Percentiles rank a stretch among this genome's conserved stretches.
These are phyloP conservation scores for Lutraria rhynchaena DNA, from an alignment of 1,140 invertebrate species.

Conservation along the genomic window DNA sequence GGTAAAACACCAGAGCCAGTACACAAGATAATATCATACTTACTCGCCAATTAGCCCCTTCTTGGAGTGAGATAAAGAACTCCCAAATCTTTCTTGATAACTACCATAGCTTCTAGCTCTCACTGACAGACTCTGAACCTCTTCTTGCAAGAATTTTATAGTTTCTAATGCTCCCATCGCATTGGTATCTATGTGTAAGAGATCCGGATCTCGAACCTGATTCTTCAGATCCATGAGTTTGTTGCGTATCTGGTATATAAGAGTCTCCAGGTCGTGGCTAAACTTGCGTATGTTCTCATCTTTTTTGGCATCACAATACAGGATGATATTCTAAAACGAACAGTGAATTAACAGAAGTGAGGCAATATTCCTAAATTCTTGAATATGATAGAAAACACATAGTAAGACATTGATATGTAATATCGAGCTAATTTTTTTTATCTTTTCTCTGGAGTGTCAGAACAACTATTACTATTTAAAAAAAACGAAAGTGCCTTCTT, in stretches of 20 bases:
- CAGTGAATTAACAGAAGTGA: neutral
- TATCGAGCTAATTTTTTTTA: no score
- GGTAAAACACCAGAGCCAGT: no score
- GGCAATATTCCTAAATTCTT: no score
- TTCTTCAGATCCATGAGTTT: slow-evolving; percentile 78
- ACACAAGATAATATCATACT: no score
- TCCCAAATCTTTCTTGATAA: slow-evolving; percentile 81
- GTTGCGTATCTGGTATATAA: slow-evolving; percentile 76
- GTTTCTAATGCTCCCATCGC: slow-evolving; percentile 77
- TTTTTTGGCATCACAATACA: slow-evolving; percentile 82
- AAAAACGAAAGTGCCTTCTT: no score
- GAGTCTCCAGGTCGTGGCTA: slow-evolving; percentile 77
- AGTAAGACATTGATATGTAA: no score
- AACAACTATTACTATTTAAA: no score
- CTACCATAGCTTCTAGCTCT: slow-evolving; percentile 79
- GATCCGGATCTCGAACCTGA: slow-evolving; percentile 77
- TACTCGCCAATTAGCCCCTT: slow-evolving; percentile 75
- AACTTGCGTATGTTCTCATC: slow-evolving; percentile 82
- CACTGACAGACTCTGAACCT: slow-evolving; percentile 75
- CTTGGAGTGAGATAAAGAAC: slow-evolving; percentile 74
- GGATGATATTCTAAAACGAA: slow-evolving; percentile 75
- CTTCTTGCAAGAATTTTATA: slow-evolving; percentile 75
- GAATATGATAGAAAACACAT: no score
- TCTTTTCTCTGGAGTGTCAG: no score
- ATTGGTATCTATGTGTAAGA: slow-evolving; percentile 78